Base-by-base conservation (phyloP, 2,888 invertebrate species). In the Eumacrocentrus americanus region DNA sequence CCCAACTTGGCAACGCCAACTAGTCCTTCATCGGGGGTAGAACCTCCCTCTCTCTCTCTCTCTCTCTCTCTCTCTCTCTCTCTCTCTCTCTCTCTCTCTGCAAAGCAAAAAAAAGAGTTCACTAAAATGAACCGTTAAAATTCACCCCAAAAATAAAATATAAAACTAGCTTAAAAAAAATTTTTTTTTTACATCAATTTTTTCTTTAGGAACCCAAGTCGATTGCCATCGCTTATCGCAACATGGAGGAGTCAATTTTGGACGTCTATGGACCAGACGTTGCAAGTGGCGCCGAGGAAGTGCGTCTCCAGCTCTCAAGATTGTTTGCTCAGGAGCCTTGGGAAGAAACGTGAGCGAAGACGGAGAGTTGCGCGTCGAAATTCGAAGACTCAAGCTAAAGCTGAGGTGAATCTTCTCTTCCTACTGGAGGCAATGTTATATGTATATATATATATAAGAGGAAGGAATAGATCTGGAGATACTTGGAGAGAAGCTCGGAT, bases 301-400 rank as follows among this genome's bases (percentile, higher is more conserved):
- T 73, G 71, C 62, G 58, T 68, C 63, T 53, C 61, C 25, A 44
- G 42, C 51, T 14, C 58, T 61, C 61, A 63, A 61, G 66, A 63
- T 62, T 79, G 75, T 80, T 80, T 79, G 77, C 73, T 74, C 74
- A 79, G 76, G 76, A 75, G 72, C 67, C 66, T 72, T 68, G 67
- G 68, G 66, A 35, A 46, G 57, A 54, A 56, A 58, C 55, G 48
- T 54, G 61, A 61, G 59, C 54, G 14, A 12, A 52, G 46, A 11
- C 18, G 25, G 7, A 55, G 22, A 44, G 46, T 58, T n/a, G 29
- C 55, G 56, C 67, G 68, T 69, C 66, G 72, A 75, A 73, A 76
- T 74, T 75, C 67, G 71, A 72, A 70, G 72, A 4, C 74, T 63
- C 57, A 60, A 60, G 55, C 53, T 65, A 51, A 29, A 51, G 42